Conservation (phyloP, 2,113 vertebrate genomes). For the Sapayoa aenigma region DNA sequence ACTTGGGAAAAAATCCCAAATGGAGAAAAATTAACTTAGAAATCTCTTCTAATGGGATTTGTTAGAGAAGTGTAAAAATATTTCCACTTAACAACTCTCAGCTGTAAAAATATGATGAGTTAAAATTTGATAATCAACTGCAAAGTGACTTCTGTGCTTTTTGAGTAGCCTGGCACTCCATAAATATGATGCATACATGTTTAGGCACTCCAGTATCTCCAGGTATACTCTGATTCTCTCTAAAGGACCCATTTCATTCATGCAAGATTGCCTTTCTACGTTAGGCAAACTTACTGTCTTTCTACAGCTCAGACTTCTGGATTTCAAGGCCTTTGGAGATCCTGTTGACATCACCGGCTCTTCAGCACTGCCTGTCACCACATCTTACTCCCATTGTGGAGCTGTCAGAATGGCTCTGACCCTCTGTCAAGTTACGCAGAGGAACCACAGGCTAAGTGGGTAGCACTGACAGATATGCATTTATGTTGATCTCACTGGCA, state of each 20-base stretch:
- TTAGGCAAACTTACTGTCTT: background rate
- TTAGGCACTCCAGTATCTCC: background rate
- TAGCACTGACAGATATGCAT: slow-evolving; percentile 40
- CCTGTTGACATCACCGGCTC: background rate
- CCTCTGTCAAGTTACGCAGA: background rate
- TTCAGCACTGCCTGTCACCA: slow-evolving; percentile 6
- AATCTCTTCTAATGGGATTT: background rate
- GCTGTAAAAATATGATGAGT: background rate
- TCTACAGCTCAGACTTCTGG: background rate
- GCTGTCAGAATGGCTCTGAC: slow-evolving; percentile 43
- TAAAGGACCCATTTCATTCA: slow-evolving; percentile 14
- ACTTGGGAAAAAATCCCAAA: background rate
- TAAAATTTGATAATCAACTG: background rate
- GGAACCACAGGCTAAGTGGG: slow-evolving; percentile 23
- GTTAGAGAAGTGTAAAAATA: background rate
- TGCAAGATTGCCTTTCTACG: background rate
- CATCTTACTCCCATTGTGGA: slow-evolving; percentile 19
- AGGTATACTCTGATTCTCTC: background rate
- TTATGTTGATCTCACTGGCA: background rate
- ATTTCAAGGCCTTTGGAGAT: background rate
- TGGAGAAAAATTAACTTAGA: background rate
- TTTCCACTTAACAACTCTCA: background rate
- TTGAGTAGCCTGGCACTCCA: background rate
- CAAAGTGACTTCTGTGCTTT: background rate
- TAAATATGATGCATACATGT: background rate